A percentile compares a stretch with the other conserved stretches of the same genome.
Conservation (phyloP, 2,113 vertebrate species). For the Camelus dromedarius region DNA sequence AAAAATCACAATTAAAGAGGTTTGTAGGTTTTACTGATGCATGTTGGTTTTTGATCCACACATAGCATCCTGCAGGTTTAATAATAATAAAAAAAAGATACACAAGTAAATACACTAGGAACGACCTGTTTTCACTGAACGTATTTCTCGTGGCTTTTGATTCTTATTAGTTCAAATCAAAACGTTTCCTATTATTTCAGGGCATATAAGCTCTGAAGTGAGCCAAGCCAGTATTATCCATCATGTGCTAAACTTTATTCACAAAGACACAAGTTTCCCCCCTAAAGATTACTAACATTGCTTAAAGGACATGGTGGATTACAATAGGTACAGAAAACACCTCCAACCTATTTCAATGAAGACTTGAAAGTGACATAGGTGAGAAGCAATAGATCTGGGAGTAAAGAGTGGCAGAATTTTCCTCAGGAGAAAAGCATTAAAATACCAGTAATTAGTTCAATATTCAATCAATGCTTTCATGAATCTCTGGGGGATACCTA, state of each 20-base stretch:
- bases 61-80: neutral
- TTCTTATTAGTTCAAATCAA: neutral
- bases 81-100: neutral
- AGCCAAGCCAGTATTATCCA: neutral
- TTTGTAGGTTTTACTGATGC: neutral
- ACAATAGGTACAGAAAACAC: neutral
- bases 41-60: conserved; percentile 18
- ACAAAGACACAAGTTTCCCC: neutral
- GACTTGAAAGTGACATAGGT: neutral
- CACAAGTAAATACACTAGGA: neutral
- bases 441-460: neutral
- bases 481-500: neutral
- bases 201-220: neutral
- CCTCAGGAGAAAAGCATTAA: neutral
- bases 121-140: neutral
- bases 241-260: neutral
- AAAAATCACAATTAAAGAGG: neutral
- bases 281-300: neutral
- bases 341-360: neutral
- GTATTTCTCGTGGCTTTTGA: conserved; percentile 22
- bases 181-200: neutral
- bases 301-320: neutral
- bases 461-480: neutral
- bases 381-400: neutral
- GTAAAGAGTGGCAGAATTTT: neutral